These are phyloP conservation scores for Phortica magna DNA, from an alignment of 2,888 invertebrate species.

Conservation along the genomic window DNA sequence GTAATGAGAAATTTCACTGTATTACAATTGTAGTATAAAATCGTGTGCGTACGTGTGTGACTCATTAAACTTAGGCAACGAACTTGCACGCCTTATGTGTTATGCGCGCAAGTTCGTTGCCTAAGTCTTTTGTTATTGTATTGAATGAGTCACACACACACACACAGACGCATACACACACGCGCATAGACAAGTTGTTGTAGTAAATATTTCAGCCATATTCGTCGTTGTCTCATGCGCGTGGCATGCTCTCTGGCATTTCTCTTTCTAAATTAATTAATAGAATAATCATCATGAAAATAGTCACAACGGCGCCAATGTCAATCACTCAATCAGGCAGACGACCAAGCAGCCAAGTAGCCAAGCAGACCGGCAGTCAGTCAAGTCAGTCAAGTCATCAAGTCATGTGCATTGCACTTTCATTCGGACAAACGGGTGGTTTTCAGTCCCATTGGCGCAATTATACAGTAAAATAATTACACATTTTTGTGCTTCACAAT, in stretches of 20 bases:
- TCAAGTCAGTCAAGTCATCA: slow-evolving; percentile 40
- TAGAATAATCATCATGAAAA: slow-evolving; percentile 57
- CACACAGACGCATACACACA: too few relatives aligned
- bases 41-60: too few relatives aligned
- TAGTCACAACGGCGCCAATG: slow-evolving; percentile 65
- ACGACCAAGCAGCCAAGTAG: slow-evolving; percentile 68
- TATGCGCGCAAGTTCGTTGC: slow-evolving; percentile 29
- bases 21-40: too few relatives aligned
- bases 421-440: slow-evolving; percentile 49
- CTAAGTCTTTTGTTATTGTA: slow-evolving; percentile 52
- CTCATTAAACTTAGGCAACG: not conserved
- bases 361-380: slow-evolving; percentile 44
- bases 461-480: not conserved
- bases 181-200: too few relatives aligned
- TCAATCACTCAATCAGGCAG: slow-evolving; percentile 68
- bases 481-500: not conserved
- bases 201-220: slow-evolving; percentile 44
- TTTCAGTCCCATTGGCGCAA: slow-evolving; percentile 9
- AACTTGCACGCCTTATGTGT: not conserved
- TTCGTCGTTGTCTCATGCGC: slow-evolving; percentile 45
- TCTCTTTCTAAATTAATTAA: slow-evolving; percentile 63
- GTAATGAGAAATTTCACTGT: too few relatives aligned
- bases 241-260: slow-evolving; percentile 54
- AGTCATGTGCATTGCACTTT: slow-evolving; percentile 32
- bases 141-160: too few relatives aligned